Conservation (phyloP, 2,888 invertebrate genomes). For the Lepidocyrtinus sp. region DNA sequence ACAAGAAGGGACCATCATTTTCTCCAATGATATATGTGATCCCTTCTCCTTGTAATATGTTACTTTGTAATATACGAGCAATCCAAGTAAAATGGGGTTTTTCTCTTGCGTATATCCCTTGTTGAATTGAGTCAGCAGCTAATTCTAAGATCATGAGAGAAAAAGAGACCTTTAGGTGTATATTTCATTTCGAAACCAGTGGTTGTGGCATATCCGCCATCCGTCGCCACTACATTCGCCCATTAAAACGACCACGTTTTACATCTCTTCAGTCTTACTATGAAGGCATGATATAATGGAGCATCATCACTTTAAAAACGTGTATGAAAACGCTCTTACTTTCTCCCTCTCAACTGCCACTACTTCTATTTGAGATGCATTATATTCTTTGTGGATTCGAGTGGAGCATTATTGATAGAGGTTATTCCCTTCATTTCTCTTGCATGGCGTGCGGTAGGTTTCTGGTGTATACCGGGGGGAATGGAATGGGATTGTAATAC, state of each 20-base stretch:
- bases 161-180: slow-evolving; percentile 33
- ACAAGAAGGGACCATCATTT: slow-evolving; percentile 21
- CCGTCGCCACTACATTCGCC: slow-evolving; percentile 21
- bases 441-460: too few relatives aligned
- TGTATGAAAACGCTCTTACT: slow-evolving; percentile 12
- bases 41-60: slow-evolving; percentile 16
- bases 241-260: slow-evolving; percentile 29
- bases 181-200: slow-evolving; percentile 56
- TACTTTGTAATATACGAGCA: too few relatives aligned
- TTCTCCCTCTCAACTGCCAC: not conserved
- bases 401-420: slow-evolving; percentile 28
- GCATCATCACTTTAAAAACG: not conserved
- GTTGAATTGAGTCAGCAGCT: slow-evolving; percentile 49
- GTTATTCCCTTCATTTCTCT: too few relatives aligned
- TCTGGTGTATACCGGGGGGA: too few relatives aligned
- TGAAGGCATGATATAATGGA: too few relatives aligned
- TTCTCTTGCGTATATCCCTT: not conserved
- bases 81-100: too few relatives aligned
- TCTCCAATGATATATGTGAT: slow-evolving; percentile 43
- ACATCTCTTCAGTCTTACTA: too few relatives aligned
- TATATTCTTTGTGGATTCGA: too few relatives aligned
- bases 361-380: too few relatives aligned
- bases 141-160: slow-evolving; percentile 50
- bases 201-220: slow-evolving; percentile 53
- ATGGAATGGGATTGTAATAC: too few relatives aligned